Conservation (phyloP, 2,113 vertebrate species). For the Mesocricetus auratus region DNA sequence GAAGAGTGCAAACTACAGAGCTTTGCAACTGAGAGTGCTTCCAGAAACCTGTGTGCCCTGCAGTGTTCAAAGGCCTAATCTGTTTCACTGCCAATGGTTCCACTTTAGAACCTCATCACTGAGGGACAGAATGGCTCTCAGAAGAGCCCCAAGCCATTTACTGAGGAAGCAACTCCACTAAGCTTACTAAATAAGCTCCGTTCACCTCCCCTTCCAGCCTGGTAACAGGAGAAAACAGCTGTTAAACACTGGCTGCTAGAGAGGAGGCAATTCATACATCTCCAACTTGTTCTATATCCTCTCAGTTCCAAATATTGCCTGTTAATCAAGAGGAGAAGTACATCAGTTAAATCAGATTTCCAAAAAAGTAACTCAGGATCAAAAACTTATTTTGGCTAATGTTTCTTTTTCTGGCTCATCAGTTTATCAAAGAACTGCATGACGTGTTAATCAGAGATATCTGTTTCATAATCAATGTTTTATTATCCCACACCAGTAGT, state of each 20-base stretch:
- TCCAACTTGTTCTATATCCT: not conserved
- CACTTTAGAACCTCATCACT: not conserved
- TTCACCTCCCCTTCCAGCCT: not conserved
- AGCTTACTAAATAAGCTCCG: slow-evolving; percentile 27
- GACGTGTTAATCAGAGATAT: slow-evolving; percentile 27
- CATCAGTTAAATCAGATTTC: slow-evolving; percentile 30
- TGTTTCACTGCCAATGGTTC: not conserved
- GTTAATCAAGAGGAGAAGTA: not conserved
- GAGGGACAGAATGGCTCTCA: not conserved
- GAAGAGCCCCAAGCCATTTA: not conserved
- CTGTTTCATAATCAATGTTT: slow-evolving; percentile 43
- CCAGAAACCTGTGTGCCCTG: not conserved
- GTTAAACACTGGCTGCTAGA: not conserved
- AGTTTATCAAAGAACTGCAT: slow-evolving; percentile 39
- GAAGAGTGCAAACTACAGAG: not conserved
- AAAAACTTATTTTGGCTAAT: slow-evolving; percentile 41
- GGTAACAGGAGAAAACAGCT: slow-evolving; percentile 59
- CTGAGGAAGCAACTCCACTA: not conserved
- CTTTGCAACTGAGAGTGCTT: not conserved
- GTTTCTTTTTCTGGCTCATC: slow-evolving; percentile 35
- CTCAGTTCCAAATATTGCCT: slow-evolving; percentile 28
- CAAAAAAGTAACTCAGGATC: not conserved
- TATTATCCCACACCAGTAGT: slow-evolving; percentile 42
- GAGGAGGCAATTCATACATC: slow-evolving; percentile 22
- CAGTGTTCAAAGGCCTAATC: not conserved